Conservation (phyloP, 1,140 invertebrate genomes). For the Meloidogyne floridensis region DNA sequence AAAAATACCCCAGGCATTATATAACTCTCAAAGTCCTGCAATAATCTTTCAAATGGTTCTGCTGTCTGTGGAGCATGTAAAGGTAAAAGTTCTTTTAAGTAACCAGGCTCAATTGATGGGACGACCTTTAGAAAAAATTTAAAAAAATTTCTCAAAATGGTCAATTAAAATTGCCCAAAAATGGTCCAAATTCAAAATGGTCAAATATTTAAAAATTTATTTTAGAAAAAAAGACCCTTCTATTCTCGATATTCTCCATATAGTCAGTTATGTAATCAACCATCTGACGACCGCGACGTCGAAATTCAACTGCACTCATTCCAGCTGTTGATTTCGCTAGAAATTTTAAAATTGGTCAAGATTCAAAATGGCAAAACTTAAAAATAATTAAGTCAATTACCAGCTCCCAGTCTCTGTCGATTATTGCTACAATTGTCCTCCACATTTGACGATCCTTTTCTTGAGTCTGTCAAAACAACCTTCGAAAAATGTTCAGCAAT, state of each 20-base stretch:
- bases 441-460: background rate
- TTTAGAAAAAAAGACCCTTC: constrained; percentile 68
- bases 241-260: constrained; percentile 78
- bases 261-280: constrained; percentile 97
- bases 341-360: background rate
- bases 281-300: constrained; percentile 87
- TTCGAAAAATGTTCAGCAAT: constrained; percentile 4
- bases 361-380: background rate
- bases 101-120: constrained; percentile 69
- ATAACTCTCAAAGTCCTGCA: constrained; percentile 88
- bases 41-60: constrained; percentile 87
- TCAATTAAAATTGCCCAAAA: background rate
- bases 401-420: background rate
- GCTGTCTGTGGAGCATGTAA: constrained; percentile 80
- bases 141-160: background rate
- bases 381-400: background rate
- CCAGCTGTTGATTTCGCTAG: constrained; percentile 32
- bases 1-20: constrained; percentile 88
- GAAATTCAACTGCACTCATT: constrained; percentile 88
- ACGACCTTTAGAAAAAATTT: constrained; percentile 12
- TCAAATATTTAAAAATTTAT: background rate
- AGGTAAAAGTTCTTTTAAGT: constrained; percentile 80
- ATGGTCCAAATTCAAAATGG: background rate
- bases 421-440: background rate
- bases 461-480: background rate